phyloP scores from a whole-genome alignment of 2,888 invertebrate genomes.

The Dolichopus griseipennis region DNA sequence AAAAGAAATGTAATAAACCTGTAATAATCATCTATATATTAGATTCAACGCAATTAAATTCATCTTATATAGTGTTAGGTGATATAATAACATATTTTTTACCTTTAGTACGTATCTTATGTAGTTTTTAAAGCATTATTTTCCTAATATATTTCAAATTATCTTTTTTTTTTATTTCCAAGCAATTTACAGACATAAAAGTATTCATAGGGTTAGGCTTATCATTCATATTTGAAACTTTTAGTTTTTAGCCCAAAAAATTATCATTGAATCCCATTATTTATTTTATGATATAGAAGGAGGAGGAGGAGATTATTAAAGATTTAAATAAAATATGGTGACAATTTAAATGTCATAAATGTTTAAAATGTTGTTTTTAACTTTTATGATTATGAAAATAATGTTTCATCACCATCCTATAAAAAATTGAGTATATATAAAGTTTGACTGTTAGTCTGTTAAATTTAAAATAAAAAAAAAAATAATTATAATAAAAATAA shows the following conservation, averaged over 20 bases:
- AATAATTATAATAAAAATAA: too few species aligned
- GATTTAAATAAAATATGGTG: neutral
- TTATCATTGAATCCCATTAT: neutral
- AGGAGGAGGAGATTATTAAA: neutral
- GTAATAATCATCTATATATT: neutral
- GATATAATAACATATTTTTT: neutral
- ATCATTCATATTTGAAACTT: too few species aligned
- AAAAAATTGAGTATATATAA: neutral
- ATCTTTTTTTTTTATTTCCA: neutral
- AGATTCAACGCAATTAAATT: neutral
- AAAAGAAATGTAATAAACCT: neutral
- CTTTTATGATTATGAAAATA: neutral
- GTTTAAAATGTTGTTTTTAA: neutral
- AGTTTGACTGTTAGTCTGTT: neutral
- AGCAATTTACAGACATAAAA: neutral
- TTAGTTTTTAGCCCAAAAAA: too few species aligned
- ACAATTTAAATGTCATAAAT: conserved; percentile 1
- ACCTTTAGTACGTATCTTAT: neutral
- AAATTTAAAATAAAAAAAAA: too few species aligned
- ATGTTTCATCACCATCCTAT: neutral
- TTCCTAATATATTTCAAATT: neutral
- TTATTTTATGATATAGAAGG: neutral
- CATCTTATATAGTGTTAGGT: neutral
- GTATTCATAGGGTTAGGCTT: too few species aligned
- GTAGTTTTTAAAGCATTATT: neutral